These are phyloP conservation scores for Falcunculus frontatus DNA, from an alignment of 2,113 vertebrate species.

Conservation along the genomic window DNA sequence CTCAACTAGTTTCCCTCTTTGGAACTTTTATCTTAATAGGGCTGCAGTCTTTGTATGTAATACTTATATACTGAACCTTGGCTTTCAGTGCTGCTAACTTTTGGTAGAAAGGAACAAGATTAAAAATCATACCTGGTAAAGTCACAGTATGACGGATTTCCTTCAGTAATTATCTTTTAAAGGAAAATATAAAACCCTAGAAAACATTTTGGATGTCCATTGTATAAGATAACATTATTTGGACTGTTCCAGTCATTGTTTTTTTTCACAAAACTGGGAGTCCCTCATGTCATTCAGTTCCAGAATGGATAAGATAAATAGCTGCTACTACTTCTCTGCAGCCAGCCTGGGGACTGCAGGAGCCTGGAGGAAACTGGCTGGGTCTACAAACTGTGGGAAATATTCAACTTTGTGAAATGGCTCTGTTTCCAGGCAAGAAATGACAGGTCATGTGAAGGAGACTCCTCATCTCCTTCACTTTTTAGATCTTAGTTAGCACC, in stretches of 20 bases:
- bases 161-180: background rate
- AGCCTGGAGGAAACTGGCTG: background rate
- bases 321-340: background rate
- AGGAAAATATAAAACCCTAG: background rate
- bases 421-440: background rate
- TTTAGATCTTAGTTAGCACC: background rate
- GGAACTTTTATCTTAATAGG: background rate
- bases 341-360: background rate
- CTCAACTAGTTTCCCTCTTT: background rate
- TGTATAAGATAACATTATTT: background rate
- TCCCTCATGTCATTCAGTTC: background rate
- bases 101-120: background rate
- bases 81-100: background rate
- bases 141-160: background rate
- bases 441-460: background rate
- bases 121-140: background rate
- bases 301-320: background rate
- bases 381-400: background rate
- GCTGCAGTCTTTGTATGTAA: background rate
- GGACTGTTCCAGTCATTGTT: background rate
- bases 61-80: background rate
- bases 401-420: rapidly evolving
- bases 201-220: background rate
- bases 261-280: background rate
- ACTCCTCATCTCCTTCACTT: background rate